Base-by-base conservation (phyloP, 1,140 invertebrate species). In the Bombus confusus region DNA sequence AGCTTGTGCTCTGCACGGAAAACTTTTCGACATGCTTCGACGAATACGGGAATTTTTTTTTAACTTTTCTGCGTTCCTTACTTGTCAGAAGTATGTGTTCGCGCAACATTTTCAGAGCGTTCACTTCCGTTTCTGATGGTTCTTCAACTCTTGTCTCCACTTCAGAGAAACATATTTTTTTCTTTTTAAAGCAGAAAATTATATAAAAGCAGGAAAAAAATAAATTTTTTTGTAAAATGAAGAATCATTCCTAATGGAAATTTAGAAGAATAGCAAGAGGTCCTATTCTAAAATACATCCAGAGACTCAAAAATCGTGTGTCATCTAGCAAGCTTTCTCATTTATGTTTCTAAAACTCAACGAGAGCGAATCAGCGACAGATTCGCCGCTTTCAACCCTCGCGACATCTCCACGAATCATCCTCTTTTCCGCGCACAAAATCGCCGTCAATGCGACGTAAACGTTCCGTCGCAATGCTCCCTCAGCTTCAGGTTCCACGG, bases 21-120 rank as follows among this genome's bases (percentile, higher is more conserved):
- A 86, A 86, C 80, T 86, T 86, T 69, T 82, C 69, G 47, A 86
- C 77, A 76, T 80, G 84, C 72, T 86, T 69, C 80, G 78, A 41
- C 80, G 79, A 41, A 74, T 73, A 59, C 72, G 39, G 31, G 31
- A 85, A 86, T 75, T 81, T 84, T 75, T 80, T 84, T 86, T 75
- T 75, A 82, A 86, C 72, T 52, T 59, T 81, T 52, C 25, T 13
- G 22, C 31, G 34, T 25, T 57, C 47, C 59, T 37, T 66, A 57
- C 62, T 74, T 31, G 73, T 64, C 41, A 1, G 47, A 4, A 31
- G n/a, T 28, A 57, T 79, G 57, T 57, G 64, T 31, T 31, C 5
- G 9, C 43, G 52, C 22, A 13, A 8, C 22, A 31, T 79, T 79
- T 84, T 3, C 43, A 69, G 82, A 41, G 2, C 37, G 13, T 28